Evolutionary conservation across 1,140 invertebrate species (phyloP).

Genomic region (Hesperophylax magnus): DNA sequence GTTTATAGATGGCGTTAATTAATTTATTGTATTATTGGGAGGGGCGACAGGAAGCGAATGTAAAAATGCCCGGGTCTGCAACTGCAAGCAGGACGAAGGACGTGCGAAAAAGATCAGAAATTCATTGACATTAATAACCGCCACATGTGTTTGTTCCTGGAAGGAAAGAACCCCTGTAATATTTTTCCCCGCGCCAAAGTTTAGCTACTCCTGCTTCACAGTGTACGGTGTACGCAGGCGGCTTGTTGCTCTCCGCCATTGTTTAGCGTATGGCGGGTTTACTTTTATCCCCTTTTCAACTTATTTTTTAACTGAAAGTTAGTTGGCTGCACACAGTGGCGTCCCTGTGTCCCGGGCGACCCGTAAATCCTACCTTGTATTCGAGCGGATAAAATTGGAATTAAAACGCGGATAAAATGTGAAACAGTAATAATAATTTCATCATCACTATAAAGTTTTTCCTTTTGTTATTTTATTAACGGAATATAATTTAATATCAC

Average conservation of each 20-base stretch:
- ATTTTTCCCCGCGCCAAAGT: neutral
- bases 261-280: conserved; percentile 41
- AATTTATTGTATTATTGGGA: too few relatives aligned
- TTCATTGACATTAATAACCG: too few relatives aligned
- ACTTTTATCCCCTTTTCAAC: conserved; percentile 31
- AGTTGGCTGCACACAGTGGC: conserved; percentile 30
- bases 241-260: conserved; percentile 41
- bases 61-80: too few relatives aligned
- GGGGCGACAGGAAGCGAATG: too few relatives aligned
- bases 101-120: too few relatives aligned
- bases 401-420: neutral
- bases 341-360: conserved; percentile 18
- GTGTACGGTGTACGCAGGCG: neutral
- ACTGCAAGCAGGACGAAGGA: too few relatives aligned
- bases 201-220: neutral
- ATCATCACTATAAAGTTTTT: conserved; percentile 40
- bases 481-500: too few relatives aligned
- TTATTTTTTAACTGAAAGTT: conserved; percentile 49
- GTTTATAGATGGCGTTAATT: too few relatives aligned
- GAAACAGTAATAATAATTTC: conserved; percentile 49
- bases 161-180: neutral
- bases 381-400: conserved; percentile 42
- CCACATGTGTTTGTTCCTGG: too few relatives aligned
- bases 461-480: conserved; percentile 15
- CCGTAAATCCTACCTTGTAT: conserved; percentile 49